Percentiles rank a stretch among this genome's conserved stretches.
Evolutionary conservation across 2,888 invertebrate genomes (phyloP).

Genomic region (Platerodrilus igneus): DNA sequence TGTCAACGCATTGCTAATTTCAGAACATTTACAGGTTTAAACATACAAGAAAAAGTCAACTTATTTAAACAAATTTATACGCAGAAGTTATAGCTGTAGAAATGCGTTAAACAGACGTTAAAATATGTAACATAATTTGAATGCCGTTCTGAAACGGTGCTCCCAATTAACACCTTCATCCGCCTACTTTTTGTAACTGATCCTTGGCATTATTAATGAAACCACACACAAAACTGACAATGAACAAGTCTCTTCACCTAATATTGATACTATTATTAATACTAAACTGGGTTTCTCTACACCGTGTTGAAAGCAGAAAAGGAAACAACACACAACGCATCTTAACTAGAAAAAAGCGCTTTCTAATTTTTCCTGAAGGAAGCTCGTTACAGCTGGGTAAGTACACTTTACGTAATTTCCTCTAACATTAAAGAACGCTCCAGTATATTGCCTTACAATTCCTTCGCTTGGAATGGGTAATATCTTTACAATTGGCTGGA

Average conservation of each 20-base stretch:
- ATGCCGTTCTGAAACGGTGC: conserved; percentile 10
- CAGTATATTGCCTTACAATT: conserved; percentile 61
- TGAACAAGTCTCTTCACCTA: too few relatives aligned
- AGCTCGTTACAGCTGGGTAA: conserved; percentile 48
- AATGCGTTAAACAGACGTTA: too few relatives aligned
- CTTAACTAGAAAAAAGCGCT: conserved; percentile 41
- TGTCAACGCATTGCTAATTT: too few relatives aligned
- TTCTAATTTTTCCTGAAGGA: conserved; percentile 47
- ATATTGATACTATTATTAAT: too few relatives aligned
- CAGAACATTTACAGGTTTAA: too few relatives aligned
- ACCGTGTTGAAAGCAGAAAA: too few relatives aligned
- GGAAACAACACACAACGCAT: too few relatives aligned
- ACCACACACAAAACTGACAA: background rate
- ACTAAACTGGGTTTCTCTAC: too few relatives aligned
- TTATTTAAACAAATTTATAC: too few relatives aligned
- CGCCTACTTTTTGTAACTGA: conserved; percentile 1
- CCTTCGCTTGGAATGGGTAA: conserved; percentile 52
- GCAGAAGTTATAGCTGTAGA: too few relatives aligned
- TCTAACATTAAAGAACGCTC: conserved; percentile 20
- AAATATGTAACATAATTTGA: too few relatives aligned
- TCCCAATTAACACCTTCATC: conserved; percentile 10
- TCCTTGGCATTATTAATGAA: conserved; percentile 2
- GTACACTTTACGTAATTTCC: conserved; percentile 20
- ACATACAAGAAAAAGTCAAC: too few relatives aligned
- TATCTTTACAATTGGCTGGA: conserved; percentile 64